These are phyloP conservation scores for Arbacia lixula DNA, from an alignment of 53 echinoderm and acorn worm genomes.

Conservation along the genomic window DNA sequence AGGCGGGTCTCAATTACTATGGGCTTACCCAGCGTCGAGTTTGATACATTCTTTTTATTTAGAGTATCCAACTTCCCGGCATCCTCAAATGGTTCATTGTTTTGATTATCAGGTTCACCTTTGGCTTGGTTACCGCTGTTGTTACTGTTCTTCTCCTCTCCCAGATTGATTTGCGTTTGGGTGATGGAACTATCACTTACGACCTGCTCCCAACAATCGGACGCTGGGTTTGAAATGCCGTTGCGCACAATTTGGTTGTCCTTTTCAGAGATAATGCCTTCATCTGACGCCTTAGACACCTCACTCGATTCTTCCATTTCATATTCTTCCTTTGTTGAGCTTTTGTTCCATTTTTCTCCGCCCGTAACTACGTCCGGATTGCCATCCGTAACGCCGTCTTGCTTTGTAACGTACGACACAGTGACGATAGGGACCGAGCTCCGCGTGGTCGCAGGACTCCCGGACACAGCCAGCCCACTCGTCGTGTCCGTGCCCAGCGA, in stretches of 20 bases:
- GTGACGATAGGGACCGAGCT: slow-evolving; percentile 13
- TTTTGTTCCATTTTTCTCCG: background rate
- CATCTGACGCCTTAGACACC: slow-evolving; percentile 16
- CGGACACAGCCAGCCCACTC: slow-evolving; percentile 19
- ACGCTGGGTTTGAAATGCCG: slow-evolving; percentile 1
- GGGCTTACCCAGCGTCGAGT: background rate
- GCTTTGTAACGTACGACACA: background rate
- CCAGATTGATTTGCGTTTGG: background rate
- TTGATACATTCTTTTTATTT: too few relatives aligned
- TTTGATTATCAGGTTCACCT: too few relatives aligned
- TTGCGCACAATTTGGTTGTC: background rate
- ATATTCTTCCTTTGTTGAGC: background rate
- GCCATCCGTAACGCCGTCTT: background rate
- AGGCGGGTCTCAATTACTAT: background rate
- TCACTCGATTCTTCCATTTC: background rate
- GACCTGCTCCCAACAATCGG: background rate
- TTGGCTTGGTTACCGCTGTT: slow-evolving; percentile 12
- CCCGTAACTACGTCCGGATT: background rate
- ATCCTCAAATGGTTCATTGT: too few relatives aligned
- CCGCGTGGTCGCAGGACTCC: background rate
- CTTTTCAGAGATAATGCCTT: slow-evolving; percentile 1
- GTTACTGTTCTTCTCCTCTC: background rate
- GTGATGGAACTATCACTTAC: background rate
- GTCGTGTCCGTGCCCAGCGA: slow-evolving; percentile 6
- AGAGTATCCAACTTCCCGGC: too few relatives aligned